phyloP scores from a whole-genome alignment of 2,113 vertebrate genomes.

The Istiophorus platypterus region DNA sequence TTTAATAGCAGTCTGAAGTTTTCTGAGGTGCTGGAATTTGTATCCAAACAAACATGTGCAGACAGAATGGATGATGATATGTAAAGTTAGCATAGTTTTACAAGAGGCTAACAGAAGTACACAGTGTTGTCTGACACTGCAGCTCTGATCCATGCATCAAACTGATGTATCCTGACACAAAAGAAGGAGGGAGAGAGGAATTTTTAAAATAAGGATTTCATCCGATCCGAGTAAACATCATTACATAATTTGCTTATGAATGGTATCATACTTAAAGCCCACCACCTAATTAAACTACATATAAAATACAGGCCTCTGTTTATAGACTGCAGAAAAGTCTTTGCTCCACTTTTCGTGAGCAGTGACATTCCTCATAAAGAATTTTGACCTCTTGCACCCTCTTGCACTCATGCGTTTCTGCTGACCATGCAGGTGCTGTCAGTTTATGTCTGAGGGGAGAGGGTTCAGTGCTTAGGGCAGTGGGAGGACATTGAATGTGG shows the following conservation, averaged over 20 bases:
- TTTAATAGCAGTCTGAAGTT: not conserved
- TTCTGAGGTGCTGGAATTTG: not conserved
- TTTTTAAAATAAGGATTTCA: not conserved
- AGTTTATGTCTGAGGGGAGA: not conserved
- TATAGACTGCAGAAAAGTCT: not conserved
- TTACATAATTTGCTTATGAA: not conserved
- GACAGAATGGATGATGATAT: not conserved
- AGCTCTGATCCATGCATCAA: conserved; percentile 15
- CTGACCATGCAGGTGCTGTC: conserved; percentile 48
- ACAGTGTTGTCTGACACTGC: not conserved
- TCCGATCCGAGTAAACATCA: not conserved
- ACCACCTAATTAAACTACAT: not conserved
- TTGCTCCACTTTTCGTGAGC: not conserved
- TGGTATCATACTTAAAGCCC: not conserved
- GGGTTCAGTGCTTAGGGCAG: not conserved
- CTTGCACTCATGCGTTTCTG: conserved; percentile 13
- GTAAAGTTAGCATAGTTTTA: not conserved
- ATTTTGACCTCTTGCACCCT: not conserved
- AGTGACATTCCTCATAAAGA: not conserved
- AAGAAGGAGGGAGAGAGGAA: not conserved
- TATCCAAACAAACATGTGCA: not conserved
- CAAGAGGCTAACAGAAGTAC: not conserved
- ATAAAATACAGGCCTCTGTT: not conserved
- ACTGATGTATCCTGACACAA: conserved; percentile 13
- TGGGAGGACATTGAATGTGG: not conserved